These are phyloP conservation scores for Drosophila dives DNA, from an alignment of 2,888 invertebrate genomes.

Conservation along the genomic window DNA sequence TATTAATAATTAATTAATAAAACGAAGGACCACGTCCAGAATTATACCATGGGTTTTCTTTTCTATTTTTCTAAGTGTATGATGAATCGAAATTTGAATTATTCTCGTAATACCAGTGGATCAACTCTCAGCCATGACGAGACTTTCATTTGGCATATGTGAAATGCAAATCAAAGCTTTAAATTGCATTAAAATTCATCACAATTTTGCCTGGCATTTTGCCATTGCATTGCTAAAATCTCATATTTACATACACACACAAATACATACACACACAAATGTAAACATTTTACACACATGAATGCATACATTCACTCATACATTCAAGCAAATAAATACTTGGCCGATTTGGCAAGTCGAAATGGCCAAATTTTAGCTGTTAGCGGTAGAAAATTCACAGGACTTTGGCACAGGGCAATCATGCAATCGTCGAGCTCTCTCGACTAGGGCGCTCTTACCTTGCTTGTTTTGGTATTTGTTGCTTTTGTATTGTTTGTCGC, in stretches of 20 bases:
- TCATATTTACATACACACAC: neutral
- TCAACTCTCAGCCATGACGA: neutral
- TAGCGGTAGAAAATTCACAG: neutral
- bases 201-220: neutral
- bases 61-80: neutral
- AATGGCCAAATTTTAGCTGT: neutral
- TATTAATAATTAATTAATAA: neutral
- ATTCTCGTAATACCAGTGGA: neutral
- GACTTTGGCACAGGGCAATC: neutral
- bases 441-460: neutral
- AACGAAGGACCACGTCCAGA: too few relatives aligned
- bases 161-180: neutral
- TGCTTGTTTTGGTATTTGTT: slow-evolving; percentile 8
- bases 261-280: too few relatives aligned
- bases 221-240: neutral
- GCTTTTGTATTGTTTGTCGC: slow-evolving; percentile 12
- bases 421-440: neutral
- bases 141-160: neutral
- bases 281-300: too few relatives aligned
- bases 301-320: too few relatives aligned
- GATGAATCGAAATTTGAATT: neutral
- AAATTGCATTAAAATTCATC: neutral
- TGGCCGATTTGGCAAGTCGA: neutral
- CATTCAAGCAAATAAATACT: neutral
- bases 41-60: neutral